These are phyloP conservation scores for Natator depressus DNA, from an alignment of 2,113 vertebrate genomes.

Conservation along the genomic window DNA sequence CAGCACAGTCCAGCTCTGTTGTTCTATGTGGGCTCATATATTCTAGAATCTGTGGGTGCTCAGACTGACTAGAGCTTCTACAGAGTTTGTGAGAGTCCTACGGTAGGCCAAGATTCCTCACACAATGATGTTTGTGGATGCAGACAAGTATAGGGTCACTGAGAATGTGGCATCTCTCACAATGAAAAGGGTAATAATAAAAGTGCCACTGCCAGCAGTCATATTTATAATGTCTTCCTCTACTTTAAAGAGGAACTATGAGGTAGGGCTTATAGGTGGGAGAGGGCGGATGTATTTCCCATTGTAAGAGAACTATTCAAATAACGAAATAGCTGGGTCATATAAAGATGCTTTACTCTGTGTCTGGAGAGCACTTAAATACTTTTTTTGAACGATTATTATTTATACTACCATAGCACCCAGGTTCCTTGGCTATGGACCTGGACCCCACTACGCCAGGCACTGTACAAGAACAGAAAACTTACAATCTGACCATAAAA, in stretches of 20 bases:
- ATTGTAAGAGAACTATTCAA: not conserved
- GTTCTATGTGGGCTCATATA: not conserved
- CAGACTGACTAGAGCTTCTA: not conserved
- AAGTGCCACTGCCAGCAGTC: not conserved
- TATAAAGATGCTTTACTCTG: not conserved
- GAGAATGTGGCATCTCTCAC: not conserved
- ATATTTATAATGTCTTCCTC: not conserved
- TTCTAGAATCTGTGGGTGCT: not conserved
- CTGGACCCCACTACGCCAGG: not conserved
- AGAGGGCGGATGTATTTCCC: not conserved
- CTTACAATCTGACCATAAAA: not conserved
- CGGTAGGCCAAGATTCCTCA: not conserved
- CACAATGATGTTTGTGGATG: not conserved
- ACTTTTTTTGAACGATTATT: not conserved
- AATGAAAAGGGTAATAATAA: not conserved
- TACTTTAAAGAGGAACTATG: not conserved
- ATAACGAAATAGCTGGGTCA: not conserved
- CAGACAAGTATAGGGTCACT: not conserved
- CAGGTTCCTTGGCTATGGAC: not conserved
- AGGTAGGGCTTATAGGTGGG: not conserved
- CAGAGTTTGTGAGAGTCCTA: not conserved
- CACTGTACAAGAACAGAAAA: not conserved
- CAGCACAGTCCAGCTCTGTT: not conserved
- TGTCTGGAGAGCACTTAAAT: not conserved
- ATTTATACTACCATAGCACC: not conserved